Percentiles rank a stretch among this genome's conserved stretches.
phyloP scores from a whole-genome alignment of 2,888 invertebrate genomes.

The Zygothrica quintamaculata region DNA sequence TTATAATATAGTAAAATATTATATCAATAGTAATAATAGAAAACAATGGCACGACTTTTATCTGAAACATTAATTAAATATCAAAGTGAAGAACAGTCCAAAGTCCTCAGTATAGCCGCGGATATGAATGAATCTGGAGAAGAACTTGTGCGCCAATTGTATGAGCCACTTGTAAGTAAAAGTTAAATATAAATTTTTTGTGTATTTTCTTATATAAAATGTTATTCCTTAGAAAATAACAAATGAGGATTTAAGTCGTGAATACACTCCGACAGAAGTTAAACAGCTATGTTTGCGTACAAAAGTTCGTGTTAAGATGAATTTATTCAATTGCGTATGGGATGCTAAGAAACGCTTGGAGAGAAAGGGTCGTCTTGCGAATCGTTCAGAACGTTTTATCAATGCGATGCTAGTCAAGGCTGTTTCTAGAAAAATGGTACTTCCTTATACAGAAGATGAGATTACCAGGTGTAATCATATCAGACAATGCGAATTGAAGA shows the following conservation, averaged over 20 bases:
- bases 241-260: slow-evolving; percentile 44
- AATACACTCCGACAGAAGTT: slow-evolving; percentile 33
- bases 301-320: slow-evolving; percentile 51
- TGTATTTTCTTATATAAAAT: slow-evolving; percentile 1
- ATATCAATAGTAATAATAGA: too few relatives aligned
- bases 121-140: slow-evolving; percentile 13
- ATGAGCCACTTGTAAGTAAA: slow-evolving; percentile 32
- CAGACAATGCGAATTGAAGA: slow-evolving; percentile 41
- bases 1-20: too few relatives aligned
- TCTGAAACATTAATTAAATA: slow-evolving; percentile 11
- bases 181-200: not conserved
- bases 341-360: slow-evolving; percentile 56
- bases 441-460: slow-evolving; percentile 41
- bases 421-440: slow-evolving; percentile 42
- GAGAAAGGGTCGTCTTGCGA: slow-evolving; percentile 38
- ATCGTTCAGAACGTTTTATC: slow-evolving; percentile 43
- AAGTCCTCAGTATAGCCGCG: slow-evolving; percentile 3
- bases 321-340: slow-evolving; percentile 41
- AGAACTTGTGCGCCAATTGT: slow-evolving; percentile 1
- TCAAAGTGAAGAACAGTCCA: slow-evolving; percentile 26
- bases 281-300: slow-evolving; percentile 52
- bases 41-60: slow-evolving; percentile 36
- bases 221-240: slow-evolving; percentile 45
- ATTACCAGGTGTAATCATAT: slow-evolving; percentile 23
- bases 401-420: slow-evolving; percentile 57